Evolutionary conservation across 2,888 invertebrate species (phyloP).

Genomic region (Drosophila histrio): DNA sequence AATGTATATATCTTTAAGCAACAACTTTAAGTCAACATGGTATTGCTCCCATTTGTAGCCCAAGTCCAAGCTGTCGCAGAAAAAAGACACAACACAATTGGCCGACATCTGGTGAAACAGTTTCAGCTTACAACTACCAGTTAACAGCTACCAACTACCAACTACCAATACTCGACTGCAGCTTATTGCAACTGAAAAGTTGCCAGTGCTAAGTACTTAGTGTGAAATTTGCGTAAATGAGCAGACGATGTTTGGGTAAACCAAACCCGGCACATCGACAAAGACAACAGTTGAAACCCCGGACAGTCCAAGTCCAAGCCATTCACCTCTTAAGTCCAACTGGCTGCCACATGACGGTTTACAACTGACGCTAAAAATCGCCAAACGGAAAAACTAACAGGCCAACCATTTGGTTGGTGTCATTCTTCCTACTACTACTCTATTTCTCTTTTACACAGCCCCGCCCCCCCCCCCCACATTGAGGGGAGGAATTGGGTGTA

Average conservation of each 20-base stretch:
- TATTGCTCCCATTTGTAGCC: not conserved
- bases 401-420: conserved; percentile 10
- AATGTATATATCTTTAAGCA: not conserved
- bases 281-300: conserved; percentile 15
- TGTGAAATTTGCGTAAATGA: conserved; percentile 70
- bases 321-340: conserved; percentile 65
- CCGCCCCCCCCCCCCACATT: no score
- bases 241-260: conserved; percentile 27
- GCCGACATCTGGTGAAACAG: conserved; percentile 38
- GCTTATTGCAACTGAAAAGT: conserved; percentile 43
- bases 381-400: conserved; percentile 19
- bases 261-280: conserved; percentile 21
- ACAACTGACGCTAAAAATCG: conserved; percentile 56
- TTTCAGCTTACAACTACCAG: conserved; percentile 36
- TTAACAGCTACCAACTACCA: conserved; percentile 5
- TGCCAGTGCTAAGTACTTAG: conserved; percentile 54
- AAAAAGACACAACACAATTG: conserved; percentile 8
- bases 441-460: not conserved
- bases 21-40: not conserved
- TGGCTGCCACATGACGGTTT: conserved; percentile 49
- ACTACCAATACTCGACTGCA: conserved; percentile 16
- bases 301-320: conserved; percentile 36
- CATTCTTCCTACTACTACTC: not conserved
- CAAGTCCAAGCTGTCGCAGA: conserved; percentile 1
- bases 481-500: not conserved